Evolutionary conservation across 2,888 invertebrate genomes (phyloP), one percentile per base, ranked within the genome.

Genomic region (Allolobophora icterica): DNA sequence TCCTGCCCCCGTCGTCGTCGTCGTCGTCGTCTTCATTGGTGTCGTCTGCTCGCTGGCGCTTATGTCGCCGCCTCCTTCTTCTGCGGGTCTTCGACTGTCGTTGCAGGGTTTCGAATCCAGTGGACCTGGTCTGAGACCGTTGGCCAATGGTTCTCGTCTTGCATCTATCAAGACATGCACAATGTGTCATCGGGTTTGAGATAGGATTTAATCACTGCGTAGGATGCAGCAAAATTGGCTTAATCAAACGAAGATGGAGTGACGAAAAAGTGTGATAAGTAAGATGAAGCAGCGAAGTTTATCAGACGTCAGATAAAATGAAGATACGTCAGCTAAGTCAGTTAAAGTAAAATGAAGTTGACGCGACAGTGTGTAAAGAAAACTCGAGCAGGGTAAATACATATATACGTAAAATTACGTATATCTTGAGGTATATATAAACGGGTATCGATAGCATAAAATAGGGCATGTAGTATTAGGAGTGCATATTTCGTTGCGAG

Each of bases 251-350:
- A 71, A 71, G 71, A 71, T 71, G 71, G 0, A 71, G 8, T 71
- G 71, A n/a, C 8, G 38, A 71, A 17, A 71, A 21, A 1, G 71
- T n/a, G n/a, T n/a, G 8, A 4, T n/a, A 13, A 71, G n/a, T 71
- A 71, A 71, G 71, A 71, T 71, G n/a, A 71, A 71, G 71, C 71
- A 71, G 71, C 71, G n/a, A n/a, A 30, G 71, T 71, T 71, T 71
- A 71, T 71, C 71, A n/a, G 8, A 71, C 11, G 71, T 71, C 71
- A 71, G 30, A 71, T 2, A 11, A n/a, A 71, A 71, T 71, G 71
- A 71, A 71, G 71, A 71, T n/a, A 71, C 30, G 30, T 71, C n/a
- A 71, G 71, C 71, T 71, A 71, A n/a, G 71, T 71, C 71, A 71
- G 71, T 71, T 71, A n/a, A 13, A 71, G 71, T 71, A 4, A n/a